phyloP scores from a whole-genome alignment of 2,797 vertebrate genomes.

The Hipposideros larvatus region DNA sequence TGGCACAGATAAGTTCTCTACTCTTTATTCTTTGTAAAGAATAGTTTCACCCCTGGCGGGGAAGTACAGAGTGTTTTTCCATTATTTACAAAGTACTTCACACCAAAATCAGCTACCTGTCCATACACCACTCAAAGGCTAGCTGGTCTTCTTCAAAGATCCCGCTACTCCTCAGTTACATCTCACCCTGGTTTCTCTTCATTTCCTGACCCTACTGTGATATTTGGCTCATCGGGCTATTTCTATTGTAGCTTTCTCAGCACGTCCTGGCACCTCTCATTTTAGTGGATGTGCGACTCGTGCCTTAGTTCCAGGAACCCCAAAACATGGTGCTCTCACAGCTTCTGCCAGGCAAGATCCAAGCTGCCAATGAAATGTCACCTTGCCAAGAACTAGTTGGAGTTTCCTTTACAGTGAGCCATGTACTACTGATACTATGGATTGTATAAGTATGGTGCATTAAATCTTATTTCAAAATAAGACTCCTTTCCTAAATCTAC shows the following conservation, averaged over 20 bases:
- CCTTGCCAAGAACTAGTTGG: not conserved
- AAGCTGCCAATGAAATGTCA: not conserved
- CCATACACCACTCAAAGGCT: not conserved
- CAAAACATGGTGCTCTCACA: not conserved
- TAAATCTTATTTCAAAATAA: constrained; percentile 8
- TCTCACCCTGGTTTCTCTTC: not conserved
- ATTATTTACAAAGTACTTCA: not conserved
- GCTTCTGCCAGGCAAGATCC: not conserved
- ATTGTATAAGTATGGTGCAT: not conserved
- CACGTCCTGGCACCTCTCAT: not conserved
- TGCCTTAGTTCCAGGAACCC: not conserved
- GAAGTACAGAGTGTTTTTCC: not conserved
- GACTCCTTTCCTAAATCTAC: not conserved
- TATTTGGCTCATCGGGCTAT: not conserved
- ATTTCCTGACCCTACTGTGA: not conserved
- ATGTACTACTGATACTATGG: not conserved
- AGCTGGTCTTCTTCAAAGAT: not conserved
- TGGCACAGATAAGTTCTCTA: not conserved
- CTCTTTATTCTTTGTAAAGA: not conserved
- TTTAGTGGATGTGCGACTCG: not conserved
- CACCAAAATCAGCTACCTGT: not conserved
- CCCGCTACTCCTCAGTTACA: not conserved
- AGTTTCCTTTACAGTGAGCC: not conserved
- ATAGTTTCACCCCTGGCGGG: not conserved
- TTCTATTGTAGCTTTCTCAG: not conserved